phyloP scores from a whole-genome alignment of 1,140 invertebrate genomes.

The Aleiodes sp. region DNA sequence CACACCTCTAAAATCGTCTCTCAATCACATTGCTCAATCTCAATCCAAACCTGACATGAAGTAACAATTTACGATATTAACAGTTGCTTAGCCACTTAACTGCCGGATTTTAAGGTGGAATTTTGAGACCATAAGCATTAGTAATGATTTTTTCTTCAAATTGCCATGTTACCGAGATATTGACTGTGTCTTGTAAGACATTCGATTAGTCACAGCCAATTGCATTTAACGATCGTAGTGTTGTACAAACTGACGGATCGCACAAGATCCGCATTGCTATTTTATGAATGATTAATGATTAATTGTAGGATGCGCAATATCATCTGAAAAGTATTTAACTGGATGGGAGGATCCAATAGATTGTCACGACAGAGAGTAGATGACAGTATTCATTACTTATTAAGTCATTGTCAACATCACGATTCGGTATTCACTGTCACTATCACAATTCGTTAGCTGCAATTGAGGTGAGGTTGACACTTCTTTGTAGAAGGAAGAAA shows the following conservation, averaged over 20 bases:
- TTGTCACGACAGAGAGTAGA: constrained; percentile 2
- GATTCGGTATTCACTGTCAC: not conserved
- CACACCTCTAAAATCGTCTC: too few relatives aligned
- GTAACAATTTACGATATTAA: too few relatives aligned
- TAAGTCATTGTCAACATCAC: not conserved
- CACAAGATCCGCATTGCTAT: constrained; percentile 31
- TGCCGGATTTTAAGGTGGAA: too few relatives aligned
- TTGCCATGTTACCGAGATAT: constrained; percentile 15
- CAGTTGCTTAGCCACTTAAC: too few relatives aligned
- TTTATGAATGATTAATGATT: constrained; percentile 30
- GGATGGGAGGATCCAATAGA: not conserved
- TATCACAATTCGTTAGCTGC: not conserved
- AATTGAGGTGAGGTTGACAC: not conserved
- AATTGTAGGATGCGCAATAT: constrained; percentile 6
- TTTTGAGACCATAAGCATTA: too few relatives aligned
- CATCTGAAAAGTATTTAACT: constrained; percentile 4
- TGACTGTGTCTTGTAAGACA: not conserved
- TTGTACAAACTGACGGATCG: constrained; percentile 13
- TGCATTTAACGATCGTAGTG: constrained; percentile 32
- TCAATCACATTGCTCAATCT: too few relatives aligned
- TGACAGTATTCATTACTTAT: not conserved
- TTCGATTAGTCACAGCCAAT: constrained; percentile 35
- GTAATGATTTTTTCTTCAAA: too few relatives aligned
- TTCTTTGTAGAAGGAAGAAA: too few relatives aligned
- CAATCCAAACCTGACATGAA: too few relatives aligned